These are phyloP conservation scores for Bothrops jararaca DNA, from an alignment of 2,113 vertebrate species.

Conservation along the genomic window DNA sequence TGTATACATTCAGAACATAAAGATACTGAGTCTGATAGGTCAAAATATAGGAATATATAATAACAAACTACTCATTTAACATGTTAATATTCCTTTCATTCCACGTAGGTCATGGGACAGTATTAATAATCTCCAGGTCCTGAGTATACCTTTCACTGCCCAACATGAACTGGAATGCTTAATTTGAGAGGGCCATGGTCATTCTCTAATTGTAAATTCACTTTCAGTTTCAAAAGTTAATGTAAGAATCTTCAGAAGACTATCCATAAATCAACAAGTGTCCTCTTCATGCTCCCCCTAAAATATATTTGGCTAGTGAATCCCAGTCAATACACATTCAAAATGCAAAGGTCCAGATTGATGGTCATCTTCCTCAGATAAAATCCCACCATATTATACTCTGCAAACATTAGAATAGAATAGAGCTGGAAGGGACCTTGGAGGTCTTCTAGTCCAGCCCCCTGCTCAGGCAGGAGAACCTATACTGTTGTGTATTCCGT, in stretches of 20 bases:
- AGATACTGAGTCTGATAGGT: background rate
- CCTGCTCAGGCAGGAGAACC: too few species aligned
- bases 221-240: too few species aligned
- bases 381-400: background rate
- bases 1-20: background rate
- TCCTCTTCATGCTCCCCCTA: background rate
- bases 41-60: background rate
- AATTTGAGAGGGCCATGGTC: background rate
- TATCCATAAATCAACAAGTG: background rate
- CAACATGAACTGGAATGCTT: background rate
- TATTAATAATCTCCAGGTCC: background rate
- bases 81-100: background rate
- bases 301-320: background rate
- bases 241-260: too few species aligned
- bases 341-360: background rate
- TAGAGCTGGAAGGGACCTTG: too few species aligned
- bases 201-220: too few species aligned
- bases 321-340: background rate
- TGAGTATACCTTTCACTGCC: background rate
- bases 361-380: background rate
- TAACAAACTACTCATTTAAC: background rate
- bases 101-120: background rate
- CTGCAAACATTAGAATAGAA: too few species aligned
- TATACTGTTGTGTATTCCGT: too few species aligned
- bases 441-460: too few species aligned